phyloP scores from a whole-genome alignment of 2,888 invertebrate genomes.

The Thymelicus sylvestris region DNA sequence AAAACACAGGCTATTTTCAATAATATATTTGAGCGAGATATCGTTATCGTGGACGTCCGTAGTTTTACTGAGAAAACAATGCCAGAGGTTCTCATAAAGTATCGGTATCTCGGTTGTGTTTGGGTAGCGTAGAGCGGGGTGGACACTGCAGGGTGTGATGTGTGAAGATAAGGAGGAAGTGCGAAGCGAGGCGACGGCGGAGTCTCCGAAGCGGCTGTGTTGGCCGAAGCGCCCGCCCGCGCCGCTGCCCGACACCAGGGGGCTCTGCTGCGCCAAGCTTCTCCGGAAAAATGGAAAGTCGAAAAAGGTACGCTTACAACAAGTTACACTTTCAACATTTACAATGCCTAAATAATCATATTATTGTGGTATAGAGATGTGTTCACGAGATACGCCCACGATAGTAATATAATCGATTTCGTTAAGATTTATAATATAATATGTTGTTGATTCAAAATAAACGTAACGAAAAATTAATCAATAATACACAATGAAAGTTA shows the following conservation, averaged over 20 bases:
- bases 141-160: constrained; percentile 58
- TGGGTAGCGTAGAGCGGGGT: constrained; percentile 60
- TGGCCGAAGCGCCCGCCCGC: constrained; percentile 77
- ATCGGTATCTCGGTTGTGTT: constrained; percentile 77
- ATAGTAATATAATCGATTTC: too few species aligned
- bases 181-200: constrained; percentile 69
- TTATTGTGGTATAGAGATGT: too few species aligned
- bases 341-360: too few species aligned
- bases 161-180: constrained; percentile 80
- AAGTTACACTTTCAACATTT: too few species aligned
- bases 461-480: too few species aligned
- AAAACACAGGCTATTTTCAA: constrained; percentile 61
- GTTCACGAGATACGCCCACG: too few species aligned
- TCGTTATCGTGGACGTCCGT: constrained; percentile 61
- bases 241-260: constrained; percentile 88
- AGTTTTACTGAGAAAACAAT: constrained; percentile 76
- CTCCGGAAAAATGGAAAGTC: constrained; percentile 92
- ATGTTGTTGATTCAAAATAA: constrained; percentile 3
- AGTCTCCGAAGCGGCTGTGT: constrained; percentile 71
- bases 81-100: constrained; percentile 76
- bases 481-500: too few species aligned
- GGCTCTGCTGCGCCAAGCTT: constrained; percentile 92
- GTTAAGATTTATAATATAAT: too few species aligned
- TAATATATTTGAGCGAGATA: constrained; percentile 68
- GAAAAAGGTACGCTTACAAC: constrained; percentile 86